Conservation (phyloP, 2,888 invertebrate species). For the Eilema caniola region DNA sequence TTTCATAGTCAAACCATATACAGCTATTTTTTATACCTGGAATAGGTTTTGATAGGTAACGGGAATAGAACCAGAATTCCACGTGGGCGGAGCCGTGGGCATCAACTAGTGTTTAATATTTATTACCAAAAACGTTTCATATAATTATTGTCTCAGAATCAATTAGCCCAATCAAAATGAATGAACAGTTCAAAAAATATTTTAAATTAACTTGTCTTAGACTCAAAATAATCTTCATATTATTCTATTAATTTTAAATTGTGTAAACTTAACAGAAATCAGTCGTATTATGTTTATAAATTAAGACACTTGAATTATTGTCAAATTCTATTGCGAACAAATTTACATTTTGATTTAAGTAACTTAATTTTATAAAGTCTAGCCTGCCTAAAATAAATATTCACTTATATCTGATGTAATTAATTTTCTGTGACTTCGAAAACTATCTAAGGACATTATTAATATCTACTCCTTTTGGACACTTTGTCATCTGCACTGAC, state of each 20-base stretch:
- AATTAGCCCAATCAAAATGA: too few relatives aligned
- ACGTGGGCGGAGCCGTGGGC: too few relatives aligned
- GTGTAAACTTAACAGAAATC: background rate
- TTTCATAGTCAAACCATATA: too few relatives aligned
- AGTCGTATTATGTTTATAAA: background rate
- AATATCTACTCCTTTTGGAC: background rate
- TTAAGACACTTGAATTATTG: conserved; percentile 3
- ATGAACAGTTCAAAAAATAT: background rate
- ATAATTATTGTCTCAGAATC: background rate
- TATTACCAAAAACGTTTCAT: background rate
- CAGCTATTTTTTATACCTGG: too few relatives aligned
- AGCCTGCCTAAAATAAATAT: background rate
- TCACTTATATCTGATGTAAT: background rate
- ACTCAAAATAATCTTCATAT: background rate
- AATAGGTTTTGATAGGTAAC: too few relatives aligned
- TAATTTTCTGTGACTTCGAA: background rate
- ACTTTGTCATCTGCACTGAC: too few relatives aligned
- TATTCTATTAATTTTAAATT: background rate
- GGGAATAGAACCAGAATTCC: too few relatives aligned
- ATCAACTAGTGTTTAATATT: too few relatives aligned
- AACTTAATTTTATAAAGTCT: background rate
- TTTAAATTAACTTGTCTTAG: background rate
- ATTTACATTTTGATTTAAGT: conserved; percentile 1
- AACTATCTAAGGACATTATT: background rate
- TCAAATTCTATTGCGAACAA: background rate